A percentile compares a stretch with the other conserved stretches of the same genome.
phyloP scores from a whole-genome alignment of 2,797 vertebrate species.

The Pampus argenteus region DNA sequence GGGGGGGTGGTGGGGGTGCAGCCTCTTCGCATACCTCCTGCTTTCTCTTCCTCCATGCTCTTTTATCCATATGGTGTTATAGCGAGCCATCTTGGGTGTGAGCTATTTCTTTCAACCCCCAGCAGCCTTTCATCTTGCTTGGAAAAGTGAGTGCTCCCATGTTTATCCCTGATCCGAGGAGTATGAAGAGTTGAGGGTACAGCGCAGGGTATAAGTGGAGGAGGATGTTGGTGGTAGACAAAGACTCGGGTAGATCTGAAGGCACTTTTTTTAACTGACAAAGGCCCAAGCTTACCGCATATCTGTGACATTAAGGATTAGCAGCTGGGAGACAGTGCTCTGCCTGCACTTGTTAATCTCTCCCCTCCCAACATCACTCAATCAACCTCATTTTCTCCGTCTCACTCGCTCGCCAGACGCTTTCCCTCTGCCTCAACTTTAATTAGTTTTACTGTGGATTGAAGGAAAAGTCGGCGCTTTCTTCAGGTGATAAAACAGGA shows the following conservation, averaged over 20 bases:
- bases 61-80: slow-evolving; percentile 70
- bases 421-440: slow-evolving; percentile 73
- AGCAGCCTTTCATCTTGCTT: slow-evolving; percentile 69
- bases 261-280: slow-evolving; percentile 72
- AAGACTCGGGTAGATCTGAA: slow-evolving; percentile 73
- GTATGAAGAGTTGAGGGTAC: slow-evolving; percentile 52
- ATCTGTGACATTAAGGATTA: slow-evolving; percentile 82
- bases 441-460: slow-evolving; percentile 79
- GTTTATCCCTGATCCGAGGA: slow-evolving; percentile 72
- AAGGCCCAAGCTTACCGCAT: slow-evolving; percentile 68
- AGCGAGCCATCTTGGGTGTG: slow-evolving; percentile 53
- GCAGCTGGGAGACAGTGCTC: slow-evolving; percentile 69
- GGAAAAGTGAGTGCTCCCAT: slow-evolving; percentile 63
- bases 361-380: slow-evolving; percentile 72
- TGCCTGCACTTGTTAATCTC: slow-evolving; percentile 78
- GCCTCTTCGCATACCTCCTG: slow-evolving; percentile 40
- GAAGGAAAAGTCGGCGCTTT: slow-evolving; percentile 73
- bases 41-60: slow-evolving; percentile 51
- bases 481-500: slow-evolving; percentile 79
- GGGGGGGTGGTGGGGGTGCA: too few relatives aligned
- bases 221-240: slow-evolving; percentile 65
- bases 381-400: slow-evolving; percentile 50
- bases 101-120: slow-evolving; percentile 65
- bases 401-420: slow-evolving; percentile 49
- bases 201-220: slow-evolving; percentile 46